Base-by-base conservation (phyloP, 1,140 invertebrate species). In the Heliconius nattereri region DNA sequence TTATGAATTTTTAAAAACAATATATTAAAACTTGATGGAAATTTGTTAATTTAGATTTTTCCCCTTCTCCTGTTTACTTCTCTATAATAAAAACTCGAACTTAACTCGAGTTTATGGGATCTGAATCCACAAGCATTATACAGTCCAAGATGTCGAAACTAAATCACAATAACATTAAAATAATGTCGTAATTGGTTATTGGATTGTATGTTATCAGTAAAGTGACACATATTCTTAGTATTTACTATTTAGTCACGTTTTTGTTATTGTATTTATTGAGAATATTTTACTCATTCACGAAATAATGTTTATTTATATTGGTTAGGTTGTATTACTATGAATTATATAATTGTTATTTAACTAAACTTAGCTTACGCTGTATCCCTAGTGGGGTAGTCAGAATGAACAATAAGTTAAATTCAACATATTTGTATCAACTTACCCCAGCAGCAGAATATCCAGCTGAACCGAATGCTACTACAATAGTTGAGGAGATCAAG, bases 381-480 rank as follows among this genome's bases (percentile, higher is more conserved):
- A 35, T 35, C 32, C 6, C 32, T 35, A 35, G 32, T 35, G 6
- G 32, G 32, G 32, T 35, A 35, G 32, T 35, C 32, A 35, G 32
- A 35, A 6, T 7, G 32, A 35, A 35, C 32, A 45, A 45, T 16
- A 45, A 45, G 16, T 16, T 1, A 13, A 45, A 45, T 45, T 45
- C 40, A 45, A 13, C 40, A 45, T 45, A 13, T 66, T 7, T 23
- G 13, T 29, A 66, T 8, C 6, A 54, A 95, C 96, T 97, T 94
- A 97, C 97, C 84, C 96, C 96, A 79, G 97, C 97, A 32, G 96
- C 96, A 8, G 95, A 95, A 85, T 95, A 96, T 2, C 95, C 95
- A 84, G 95, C 95, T 13, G 93, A 90, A 5, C 94, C 95, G 79
- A 95, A 96, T 35, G 96, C 95, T 16, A 97, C 96, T 7, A 95